Evolutionary conservation across 1,140 invertebrate species (phyloP), one percentile per base, ranked within the genome.

Genomic region (Anoplolepis gracilipes): DNA sequence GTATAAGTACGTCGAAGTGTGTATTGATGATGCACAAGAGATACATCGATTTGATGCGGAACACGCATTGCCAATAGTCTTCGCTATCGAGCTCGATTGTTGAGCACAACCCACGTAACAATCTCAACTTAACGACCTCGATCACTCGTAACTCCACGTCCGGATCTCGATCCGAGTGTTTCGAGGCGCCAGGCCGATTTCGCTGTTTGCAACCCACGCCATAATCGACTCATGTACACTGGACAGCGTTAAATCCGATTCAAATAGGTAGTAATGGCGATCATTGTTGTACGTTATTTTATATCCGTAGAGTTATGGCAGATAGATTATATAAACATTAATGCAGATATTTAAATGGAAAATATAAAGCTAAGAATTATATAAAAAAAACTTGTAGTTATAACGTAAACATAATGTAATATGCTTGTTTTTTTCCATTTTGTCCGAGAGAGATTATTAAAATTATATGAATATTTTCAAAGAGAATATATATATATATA

Each of bases 101-200:
- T n/a, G n/a, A 39, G 13, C 39, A 5, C 42, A 5, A 19, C 76
- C 62, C 62, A 79, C 62, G 62, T 62, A 79, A 30, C n/a, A 61
- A 67, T 67, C 49, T 65, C 75, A 65, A 49, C 19, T 28, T 49
- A 77, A 77, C 75, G 75, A 42, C 59, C 76, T 67, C 76, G 61
- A 78, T 62, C 36, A 36, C 57, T 39, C 57, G 33, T n/a, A 7
- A 67, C 28, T 67, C 73, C 36, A 62, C 57, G 57, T 30, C 25
- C 25, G 36, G 19, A 30, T 25, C 4, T 76, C 10, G 57, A 33
- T 67, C 2, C 22, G 62, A 22, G 62, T 46, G 28, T 67, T 42
- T 67, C 46, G 78, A 84, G 87, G 87, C 87, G 87, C 87, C 87
- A 84, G 46, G 42, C 22, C 59, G 65, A 72, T 75, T 36, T 65